These are phyloP conservation scores for Pica pica DNA, from an alignment of 2,113 vertebrate genomes.

Conservation along the genomic window DNA sequence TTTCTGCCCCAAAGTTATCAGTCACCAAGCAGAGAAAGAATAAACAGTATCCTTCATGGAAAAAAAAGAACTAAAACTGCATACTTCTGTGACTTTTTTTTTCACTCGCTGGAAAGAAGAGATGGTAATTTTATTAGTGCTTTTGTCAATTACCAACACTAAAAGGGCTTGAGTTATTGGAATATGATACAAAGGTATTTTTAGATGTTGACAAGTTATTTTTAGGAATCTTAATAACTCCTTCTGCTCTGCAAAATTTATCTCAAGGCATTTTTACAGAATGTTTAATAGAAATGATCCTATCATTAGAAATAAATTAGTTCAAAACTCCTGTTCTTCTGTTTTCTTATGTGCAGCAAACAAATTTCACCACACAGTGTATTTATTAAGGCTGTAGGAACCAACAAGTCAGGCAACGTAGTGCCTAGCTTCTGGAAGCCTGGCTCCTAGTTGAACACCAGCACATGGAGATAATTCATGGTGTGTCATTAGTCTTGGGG, in stretches of 20 bases:
- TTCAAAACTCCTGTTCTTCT: neutral
- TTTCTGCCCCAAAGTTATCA: neutral
- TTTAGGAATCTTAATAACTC: slow-evolving; percentile 1
- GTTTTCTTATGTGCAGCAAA: neutral
- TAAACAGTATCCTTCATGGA: neutral
- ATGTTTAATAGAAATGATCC: neutral
- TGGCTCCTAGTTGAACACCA: neutral
- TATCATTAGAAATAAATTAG: neutral
- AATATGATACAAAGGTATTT: neutral
- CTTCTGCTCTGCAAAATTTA: neutral
- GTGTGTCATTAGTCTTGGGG: neutral
- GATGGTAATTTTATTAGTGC: neutral
- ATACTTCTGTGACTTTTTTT: neutral
- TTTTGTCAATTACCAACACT: neutral
- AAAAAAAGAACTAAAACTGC: neutral
- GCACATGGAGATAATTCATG: fast-evolving
- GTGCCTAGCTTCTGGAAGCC: neutral
- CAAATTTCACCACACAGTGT: neutral
- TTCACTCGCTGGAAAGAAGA: neutral
- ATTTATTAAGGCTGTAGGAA: neutral
- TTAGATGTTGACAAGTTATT: neutral
- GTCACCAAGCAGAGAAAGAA: neutral
- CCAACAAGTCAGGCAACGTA: neutral
- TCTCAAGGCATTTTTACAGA: neutral
- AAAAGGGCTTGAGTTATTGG: neutral